Evolutionary conservation across 1,140 invertebrate species (phyloP).

Genomic region (Drosophila pachea): DNA sequence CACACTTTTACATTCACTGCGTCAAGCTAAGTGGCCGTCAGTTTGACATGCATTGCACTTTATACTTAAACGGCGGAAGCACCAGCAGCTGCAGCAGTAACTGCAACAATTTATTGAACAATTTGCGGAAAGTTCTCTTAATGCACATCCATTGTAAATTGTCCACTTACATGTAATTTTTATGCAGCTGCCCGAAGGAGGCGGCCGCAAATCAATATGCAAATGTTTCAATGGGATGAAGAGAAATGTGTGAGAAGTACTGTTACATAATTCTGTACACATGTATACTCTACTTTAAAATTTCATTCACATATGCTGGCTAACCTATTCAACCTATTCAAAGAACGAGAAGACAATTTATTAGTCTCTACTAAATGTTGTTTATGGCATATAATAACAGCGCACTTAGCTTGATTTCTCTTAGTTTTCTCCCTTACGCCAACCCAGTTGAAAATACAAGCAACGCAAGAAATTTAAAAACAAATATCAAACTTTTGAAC

Average conservation of each 20-base stretch:
- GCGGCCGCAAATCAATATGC: slow-evolving; percentile 9
- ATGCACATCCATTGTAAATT: slow-evolving; percentile 25
- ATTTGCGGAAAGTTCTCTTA: slow-evolving; percentile 7
- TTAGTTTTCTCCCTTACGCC: not conserved
- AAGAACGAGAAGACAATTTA: too few relatives aligned
- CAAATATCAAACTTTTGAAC: slow-evolving; percentile 38
- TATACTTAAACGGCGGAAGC: slow-evolving; percentile 4
- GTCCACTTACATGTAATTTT: slow-evolving; percentile 11
- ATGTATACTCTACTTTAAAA: too few relatives aligned
- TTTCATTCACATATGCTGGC: too few relatives aligned
- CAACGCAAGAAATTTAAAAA: slow-evolving; percentile 11
- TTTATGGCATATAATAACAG: not conserved
- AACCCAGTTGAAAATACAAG: not conserved
- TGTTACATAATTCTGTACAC: too few relatives aligned
- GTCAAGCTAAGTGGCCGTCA: not conserved
- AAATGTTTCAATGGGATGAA: too few relatives aligned
- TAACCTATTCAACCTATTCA: too few relatives aligned
- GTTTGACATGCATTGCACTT: slow-evolving; percentile 6
- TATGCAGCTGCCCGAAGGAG: slow-evolving; percentile 2
- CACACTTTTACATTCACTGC: not conserved
- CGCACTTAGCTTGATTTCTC: not conserved
- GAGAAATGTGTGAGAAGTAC: too few relatives aligned
- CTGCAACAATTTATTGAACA: slow-evolving; percentile 5
- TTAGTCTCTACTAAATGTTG: too few relatives aligned
- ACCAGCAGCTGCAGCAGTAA: not conserved